Evolutionary conservation across 2,888 invertebrate genomes (phyloP).

Genomic region (Gari tellinella): DNA sequence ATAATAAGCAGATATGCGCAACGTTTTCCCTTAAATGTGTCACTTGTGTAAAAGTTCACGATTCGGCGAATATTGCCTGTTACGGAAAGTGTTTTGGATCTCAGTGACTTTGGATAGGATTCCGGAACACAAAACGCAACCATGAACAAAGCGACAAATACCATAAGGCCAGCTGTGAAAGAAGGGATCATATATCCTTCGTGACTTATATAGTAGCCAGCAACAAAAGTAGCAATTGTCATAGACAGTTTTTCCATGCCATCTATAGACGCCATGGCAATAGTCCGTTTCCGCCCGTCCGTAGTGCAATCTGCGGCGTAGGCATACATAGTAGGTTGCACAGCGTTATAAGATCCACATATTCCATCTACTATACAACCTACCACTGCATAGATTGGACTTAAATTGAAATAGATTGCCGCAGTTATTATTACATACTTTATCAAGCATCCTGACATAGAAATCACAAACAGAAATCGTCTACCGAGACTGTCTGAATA

Average conservation of each 20-base stretch:
- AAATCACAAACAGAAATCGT: conserved; percentile 50
- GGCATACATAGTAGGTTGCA: conserved; percentile 26
- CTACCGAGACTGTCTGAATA: conserved; percentile 61
- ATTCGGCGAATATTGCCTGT: conserved; percentile 9
- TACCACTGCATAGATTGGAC: conserved; percentile 43
- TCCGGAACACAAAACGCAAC: conserved; percentile 24
- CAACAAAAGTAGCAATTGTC: conserved; percentile 22
- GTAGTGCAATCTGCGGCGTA: conserved; percentile 53
- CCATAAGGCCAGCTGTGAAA: background rate
- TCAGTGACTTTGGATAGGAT: conserved; percentile 7
- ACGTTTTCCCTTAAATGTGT: conserved; percentile 15
- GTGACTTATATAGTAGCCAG: conserved; percentile 40
- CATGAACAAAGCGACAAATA: conserved; percentile 3
- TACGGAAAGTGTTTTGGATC: conserved; percentile 13
- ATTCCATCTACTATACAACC: conserved; percentile 52
- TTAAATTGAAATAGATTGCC: conserved; percentile 55
- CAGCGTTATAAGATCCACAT: conserved; percentile 24
- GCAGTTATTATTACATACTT: conserved; percentile 18
- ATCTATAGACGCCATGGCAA: conserved; percentile 39
- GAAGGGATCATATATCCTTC: conserved; percentile 29
- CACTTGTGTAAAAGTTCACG: conserved; percentile 23
- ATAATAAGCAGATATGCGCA: conserved; percentile 34
- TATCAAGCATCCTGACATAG: conserved; percentile 34
- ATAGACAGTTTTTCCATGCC: conserved; percentile 14
- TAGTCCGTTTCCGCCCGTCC: conserved; percentile 33